Evolutionary conservation across 2,888 invertebrate genomes (phyloP).

Genomic region (Amblyteles armatorius): DNA sequence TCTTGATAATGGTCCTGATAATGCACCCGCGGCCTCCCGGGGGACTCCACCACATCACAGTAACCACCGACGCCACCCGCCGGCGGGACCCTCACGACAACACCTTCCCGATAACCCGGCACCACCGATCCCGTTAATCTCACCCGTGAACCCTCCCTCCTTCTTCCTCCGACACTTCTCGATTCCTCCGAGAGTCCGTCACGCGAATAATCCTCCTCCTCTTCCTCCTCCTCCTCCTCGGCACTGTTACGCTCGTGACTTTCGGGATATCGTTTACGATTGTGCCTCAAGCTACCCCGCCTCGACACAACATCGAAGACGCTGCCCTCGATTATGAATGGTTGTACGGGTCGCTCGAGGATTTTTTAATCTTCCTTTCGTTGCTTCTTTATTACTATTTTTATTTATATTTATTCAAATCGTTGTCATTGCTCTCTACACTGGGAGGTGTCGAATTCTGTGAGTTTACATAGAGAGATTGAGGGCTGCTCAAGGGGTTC

Average conservation of each 20-base stretch:
- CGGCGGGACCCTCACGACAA: conserved; percentile 77
- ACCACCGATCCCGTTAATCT: conserved; percentile 59
- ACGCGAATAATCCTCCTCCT: conserved; percentile 44
- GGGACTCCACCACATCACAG: conserved; percentile 83
- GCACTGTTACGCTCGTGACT: conserved; percentile 56
- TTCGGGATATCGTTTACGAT: conserved; percentile 52
- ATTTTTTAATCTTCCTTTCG: conserved; percentile 16
- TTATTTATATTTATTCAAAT: neutral
- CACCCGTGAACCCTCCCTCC: conserved; percentile 58
- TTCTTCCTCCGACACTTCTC: conserved; percentile 48
- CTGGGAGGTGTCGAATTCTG: conserved; percentile 23
- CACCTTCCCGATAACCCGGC: conserved; percentile 72
- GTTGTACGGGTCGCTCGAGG: conserved; percentile 37
- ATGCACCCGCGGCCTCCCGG: conserved; percentile 71
- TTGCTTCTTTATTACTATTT: neutral
- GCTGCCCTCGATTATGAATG: conserved; percentile 67
- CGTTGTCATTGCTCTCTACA: neutral
- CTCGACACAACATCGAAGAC: conserved; percentile 61
- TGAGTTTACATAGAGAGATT: neutral
- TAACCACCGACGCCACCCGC: conserved; percentile 76
- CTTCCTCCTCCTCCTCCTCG: conserved; percentile 59
- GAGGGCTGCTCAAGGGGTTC: neutral
- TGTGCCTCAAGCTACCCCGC: conserved; percentile 61
- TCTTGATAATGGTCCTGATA: conserved; percentile 65
- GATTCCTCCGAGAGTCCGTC: conserved; percentile 29